Evolutionary conservation across 2,888 invertebrate genomes (phyloP).

Genomic region (Octonoba sinensis): DNA sequence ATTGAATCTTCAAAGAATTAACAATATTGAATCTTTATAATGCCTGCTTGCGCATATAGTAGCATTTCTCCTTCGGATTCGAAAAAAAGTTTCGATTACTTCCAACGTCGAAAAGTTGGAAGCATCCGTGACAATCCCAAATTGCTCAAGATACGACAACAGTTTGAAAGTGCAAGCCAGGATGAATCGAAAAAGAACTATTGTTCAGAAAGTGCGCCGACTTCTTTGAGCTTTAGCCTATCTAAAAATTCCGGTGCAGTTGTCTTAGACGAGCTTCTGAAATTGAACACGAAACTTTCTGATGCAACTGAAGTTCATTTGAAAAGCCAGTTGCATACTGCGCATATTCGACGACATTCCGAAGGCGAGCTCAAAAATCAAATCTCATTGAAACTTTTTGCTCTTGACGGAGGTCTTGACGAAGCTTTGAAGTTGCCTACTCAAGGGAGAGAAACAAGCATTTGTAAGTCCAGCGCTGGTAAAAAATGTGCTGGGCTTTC

Average conservation of each 20-base stretch:
- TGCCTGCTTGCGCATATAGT: slow-evolving; percentile 13
- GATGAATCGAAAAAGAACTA: neutral
- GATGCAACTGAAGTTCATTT: slow-evolving; percentile 14
- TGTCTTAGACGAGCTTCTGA: slow-evolving; percentile 25
- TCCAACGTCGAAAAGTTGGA: slow-evolving; percentile 51
- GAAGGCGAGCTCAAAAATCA: slow-evolving; percentile 31
- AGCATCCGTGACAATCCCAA: slow-evolving; percentile 56
- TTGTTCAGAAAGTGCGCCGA: slow-evolving; percentile 27
- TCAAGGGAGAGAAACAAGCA: too few species aligned
- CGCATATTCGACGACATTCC: slow-evolving; percentile 33
- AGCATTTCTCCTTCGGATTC: neutral
- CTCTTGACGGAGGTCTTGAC: slow-evolving; percentile 10
- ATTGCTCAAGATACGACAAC: slow-evolving; percentile 49
- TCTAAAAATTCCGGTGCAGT: slow-evolving; percentile 16
- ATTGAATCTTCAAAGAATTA: too few species aligned
- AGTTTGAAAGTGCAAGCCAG: slow-evolving; percentile 38
- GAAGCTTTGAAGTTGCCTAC: too few species aligned
- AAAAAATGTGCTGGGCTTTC: neutral
- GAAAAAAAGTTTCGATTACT: slow-evolving; percentile 20
- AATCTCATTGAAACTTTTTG: slow-evolving; percentile 1
- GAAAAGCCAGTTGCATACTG: neutral
- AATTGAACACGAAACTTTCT: slow-evolving; percentile 14
- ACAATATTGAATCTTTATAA: neutral
- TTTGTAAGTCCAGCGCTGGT: neutral
- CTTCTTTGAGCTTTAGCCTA: slow-evolving; percentile 16